Conservation (phyloP, 2,888 invertebrate species). For the Drosophila niveifrons region DNA sequence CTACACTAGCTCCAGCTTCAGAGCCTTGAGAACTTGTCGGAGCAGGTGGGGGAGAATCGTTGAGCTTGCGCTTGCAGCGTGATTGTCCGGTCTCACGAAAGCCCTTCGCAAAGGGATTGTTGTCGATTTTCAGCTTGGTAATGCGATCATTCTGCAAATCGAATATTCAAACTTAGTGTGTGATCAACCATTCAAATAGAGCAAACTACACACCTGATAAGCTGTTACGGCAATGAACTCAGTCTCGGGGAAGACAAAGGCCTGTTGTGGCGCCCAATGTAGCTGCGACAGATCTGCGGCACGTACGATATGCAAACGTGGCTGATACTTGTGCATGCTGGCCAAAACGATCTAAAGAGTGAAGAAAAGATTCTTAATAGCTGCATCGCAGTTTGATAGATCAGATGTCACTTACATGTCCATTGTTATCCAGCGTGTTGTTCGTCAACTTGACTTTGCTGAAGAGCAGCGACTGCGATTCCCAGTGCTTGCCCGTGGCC, state of each 20-base stretch:
- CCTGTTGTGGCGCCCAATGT: constrained; percentile 89
- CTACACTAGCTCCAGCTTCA: constrained; percentile 11
- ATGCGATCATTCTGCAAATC: constrained; percentile 91
- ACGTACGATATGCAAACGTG: constrained; percentile 93
- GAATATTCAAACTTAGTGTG: constrained; percentile 38
- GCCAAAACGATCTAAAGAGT: constrained; percentile 91
- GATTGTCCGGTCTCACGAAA: constrained; percentile 94
- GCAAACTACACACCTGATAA: constrained; percentile 90
- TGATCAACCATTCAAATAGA: constrained; percentile 6
- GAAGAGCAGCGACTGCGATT: constrained; percentile 91
- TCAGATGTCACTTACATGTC: constrained; percentile 89
- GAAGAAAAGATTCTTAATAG: constrained; percentile 26
- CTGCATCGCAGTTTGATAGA: not conserved
- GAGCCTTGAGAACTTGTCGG: constrained; percentile 12
- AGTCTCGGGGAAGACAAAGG: constrained; percentile 91
- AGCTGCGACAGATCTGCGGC: constrained; percentile 90
- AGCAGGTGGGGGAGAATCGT: constrained; percentile 71
- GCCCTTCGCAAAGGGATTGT: constrained; percentile 97
- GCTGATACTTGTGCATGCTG: constrained; percentile 99
- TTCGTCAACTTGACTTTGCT: constrained; percentile 95
- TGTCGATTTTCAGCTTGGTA: constrained; percentile 94
- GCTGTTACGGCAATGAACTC: constrained; percentile 98
- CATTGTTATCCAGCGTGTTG: constrained; percentile 91
- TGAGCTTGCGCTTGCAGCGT: constrained; percentile 89
- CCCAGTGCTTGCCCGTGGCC: constrained; percentile 94